phyloP scores from a whole-genome alignment of 2,113 vertebrate species.

The Apaloderma vittatum region DNA sequence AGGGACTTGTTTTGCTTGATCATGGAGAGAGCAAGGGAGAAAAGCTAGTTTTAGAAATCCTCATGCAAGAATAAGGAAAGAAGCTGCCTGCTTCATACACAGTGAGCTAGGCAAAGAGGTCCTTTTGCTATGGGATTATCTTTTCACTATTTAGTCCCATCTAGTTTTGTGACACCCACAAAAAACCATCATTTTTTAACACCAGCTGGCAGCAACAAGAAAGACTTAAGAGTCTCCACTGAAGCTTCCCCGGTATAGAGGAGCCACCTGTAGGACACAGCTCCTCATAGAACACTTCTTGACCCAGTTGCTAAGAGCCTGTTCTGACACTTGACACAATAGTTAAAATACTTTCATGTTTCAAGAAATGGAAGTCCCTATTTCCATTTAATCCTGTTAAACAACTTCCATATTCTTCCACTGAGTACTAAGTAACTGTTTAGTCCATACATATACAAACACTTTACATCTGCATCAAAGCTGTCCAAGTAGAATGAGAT shows the following conservation, averaged over 20 bases:
- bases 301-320: neutral
- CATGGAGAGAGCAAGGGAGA: accelerated
- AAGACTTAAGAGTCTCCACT: neutral
- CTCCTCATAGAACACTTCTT: neutral
- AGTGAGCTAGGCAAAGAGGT: neutral
- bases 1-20: neutral
- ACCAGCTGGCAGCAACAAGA: neutral
- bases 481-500: neutral
- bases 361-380: neutral
- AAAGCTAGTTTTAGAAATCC: neutral
- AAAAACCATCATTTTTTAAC: neutral
- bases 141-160: neutral
- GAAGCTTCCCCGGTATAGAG: neutral
- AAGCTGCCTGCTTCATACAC: neutral
- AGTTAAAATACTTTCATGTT: neutral
- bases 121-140: neutral
- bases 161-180: neutral
- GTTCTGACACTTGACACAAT: neutral
- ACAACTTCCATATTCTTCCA: neutral
- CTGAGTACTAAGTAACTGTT: neutral
- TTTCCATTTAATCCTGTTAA: neutral
- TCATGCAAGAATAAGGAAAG: neutral
- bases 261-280: neutral
- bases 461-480: accelerated
- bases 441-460: neutral